phyloP scores from a whole-genome alignment of 2,113 vertebrate species.

The Sphaerodactylus townsendi region DNA sequence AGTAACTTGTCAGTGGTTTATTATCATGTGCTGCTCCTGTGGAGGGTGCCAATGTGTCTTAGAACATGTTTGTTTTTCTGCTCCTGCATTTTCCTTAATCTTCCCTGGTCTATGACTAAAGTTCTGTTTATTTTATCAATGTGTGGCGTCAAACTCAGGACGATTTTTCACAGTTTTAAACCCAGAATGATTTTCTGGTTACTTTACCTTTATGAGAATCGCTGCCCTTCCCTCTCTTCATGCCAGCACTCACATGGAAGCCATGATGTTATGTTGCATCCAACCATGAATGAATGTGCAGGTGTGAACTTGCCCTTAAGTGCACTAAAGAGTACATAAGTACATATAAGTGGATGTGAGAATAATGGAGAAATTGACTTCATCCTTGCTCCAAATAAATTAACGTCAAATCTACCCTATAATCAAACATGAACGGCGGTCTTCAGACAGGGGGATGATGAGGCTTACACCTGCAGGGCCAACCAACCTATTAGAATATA shows the following conservation, averaged over 20 bases:
- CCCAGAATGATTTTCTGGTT: too few relatives aligned
- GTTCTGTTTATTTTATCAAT: not conserved
- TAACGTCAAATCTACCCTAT: not conserved
- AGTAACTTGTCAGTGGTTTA: not conserved
- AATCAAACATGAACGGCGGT: not conserved
- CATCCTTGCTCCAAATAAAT: not conserved
- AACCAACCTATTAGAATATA: slow-evolving; percentile 2
- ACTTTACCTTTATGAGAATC: too few relatives aligned
- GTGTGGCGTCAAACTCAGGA: too few relatives aligned
- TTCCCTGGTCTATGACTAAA: not conserved
- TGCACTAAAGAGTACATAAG: not conserved
- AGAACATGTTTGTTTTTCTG: too few relatives aligned
- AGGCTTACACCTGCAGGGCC: not conserved
- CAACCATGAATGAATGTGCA: not conserved
- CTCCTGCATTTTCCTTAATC: not conserved
- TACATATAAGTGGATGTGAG: not conserved
- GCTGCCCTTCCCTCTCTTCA: too few relatives aligned
- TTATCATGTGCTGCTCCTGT: not conserved
- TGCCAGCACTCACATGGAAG: not conserved
- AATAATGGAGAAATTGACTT: not conserved
- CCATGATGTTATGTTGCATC: not conserved
- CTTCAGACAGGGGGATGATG: not conserved
- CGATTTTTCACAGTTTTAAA: too few relatives aligned
- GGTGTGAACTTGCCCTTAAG: not conserved
- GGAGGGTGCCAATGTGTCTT: too few relatives aligned